A percentile compares a stretch with the other conserved stretches of the same genome.
Evolutionary conservation across 2,888 invertebrate species (phyloP).

Genomic region (Ectemnius cavifrons): DNA sequence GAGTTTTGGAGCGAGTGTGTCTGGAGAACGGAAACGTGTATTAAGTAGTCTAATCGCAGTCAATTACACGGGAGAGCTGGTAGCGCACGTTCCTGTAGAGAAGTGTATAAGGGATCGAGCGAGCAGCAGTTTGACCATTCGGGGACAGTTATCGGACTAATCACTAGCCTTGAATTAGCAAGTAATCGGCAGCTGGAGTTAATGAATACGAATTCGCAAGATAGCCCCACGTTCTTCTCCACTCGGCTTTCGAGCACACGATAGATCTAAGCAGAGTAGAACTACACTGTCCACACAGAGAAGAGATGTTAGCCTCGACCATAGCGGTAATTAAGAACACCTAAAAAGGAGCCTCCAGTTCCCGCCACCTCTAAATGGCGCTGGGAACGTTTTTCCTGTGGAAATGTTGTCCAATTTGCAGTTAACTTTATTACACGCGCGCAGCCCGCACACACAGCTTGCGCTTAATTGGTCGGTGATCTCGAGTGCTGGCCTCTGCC

Average conservation of each 20-base stretch:
- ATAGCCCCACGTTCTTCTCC: slow-evolving; percentile 9
- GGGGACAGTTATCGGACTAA: slow-evolving; percentile 38
- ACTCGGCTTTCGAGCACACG: no score
- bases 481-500: slow-evolving; percentile 13
- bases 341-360: slow-evolving; percentile 24
- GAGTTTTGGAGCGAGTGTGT: neutral
- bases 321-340: slow-evolving; percentile 20
- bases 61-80: slow-evolving; percentile 3
- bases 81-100: neutral
- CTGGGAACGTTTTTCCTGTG: slow-evolving; percentile 13
- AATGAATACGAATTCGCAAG: slow-evolving; percentile 8
- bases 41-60: slow-evolving; percentile 10
- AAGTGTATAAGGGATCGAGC: no score
- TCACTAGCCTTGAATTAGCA: slow-evolving; percentile 30
- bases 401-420: slow-evolving; percentile 30
- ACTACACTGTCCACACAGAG: neutral
- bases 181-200: slow-evolving; percentile 18
- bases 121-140: slow-evolving; percentile 13
- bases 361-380: slow-evolving; percentile 20
- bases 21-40: neutral
- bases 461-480: slow-evolving; percentile 35
- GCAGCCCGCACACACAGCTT: slow-evolving; percentile 9
- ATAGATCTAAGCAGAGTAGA: no score
- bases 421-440: slow-evolving; percentile 31
- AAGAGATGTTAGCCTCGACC: slow-evolving; percentile 7